Evolutionary conservation across 1,140 invertebrate species (phyloP).

Genomic region (Pogonomyrmex barbatus): DNA sequence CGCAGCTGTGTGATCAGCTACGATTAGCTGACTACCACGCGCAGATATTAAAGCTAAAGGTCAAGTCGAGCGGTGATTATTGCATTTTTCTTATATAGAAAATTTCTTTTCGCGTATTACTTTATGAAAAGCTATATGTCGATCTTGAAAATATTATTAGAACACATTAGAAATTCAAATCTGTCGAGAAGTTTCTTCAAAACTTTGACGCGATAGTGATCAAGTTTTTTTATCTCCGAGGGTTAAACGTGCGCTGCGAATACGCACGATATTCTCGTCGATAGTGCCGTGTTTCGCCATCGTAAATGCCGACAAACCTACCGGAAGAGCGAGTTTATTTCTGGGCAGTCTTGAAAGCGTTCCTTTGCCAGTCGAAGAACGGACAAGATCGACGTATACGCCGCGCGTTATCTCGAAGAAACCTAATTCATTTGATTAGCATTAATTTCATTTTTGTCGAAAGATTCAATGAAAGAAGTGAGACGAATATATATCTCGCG

Average conservation of each 20-base stretch:
- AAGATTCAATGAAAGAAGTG: background rate
- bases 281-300: constrained; percentile 48
- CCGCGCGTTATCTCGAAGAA: constrained; percentile 26
- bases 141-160: background rate
- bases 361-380: constrained; percentile 71
- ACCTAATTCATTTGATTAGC: background rate
- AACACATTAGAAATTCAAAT: background rate
- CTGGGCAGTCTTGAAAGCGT: constrained; percentile 69
- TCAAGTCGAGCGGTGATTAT: constrained; percentile 4
- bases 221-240: constrained; percentile 4
- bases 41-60: constrained; percentile 39
- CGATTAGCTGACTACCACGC: background rate
- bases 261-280: constrained; percentile 59
- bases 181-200: background rate
- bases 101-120: background rate
- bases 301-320: constrained; percentile 64
- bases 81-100: constrained; percentile 1
- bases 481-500: background rate
- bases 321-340: constrained; percentile 74
- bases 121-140: background rate
- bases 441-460: background rate
- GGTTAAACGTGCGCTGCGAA: constrained; percentile 34
- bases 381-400: constrained; percentile 58
- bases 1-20: background rate
- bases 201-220: background rate